phyloP scores from a whole-genome alignment of 2,113 vertebrate genomes.

The Orycteropus afer region DNA sequence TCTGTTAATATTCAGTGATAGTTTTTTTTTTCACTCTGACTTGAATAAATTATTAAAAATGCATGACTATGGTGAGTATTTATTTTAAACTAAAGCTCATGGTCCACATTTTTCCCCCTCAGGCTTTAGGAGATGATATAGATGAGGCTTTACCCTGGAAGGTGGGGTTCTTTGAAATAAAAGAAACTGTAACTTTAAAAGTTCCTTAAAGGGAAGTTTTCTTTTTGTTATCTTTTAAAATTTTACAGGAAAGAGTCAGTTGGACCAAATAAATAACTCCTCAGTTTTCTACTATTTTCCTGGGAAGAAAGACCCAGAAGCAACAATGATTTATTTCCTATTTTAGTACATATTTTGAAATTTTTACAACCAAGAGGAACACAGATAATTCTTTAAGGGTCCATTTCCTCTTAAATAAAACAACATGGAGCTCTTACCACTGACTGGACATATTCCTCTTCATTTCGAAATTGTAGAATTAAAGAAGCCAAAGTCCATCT shows the following conservation, averaged over 20 bases:
- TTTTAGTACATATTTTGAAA: constrained; percentile 61
- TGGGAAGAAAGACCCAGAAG: constrained; percentile 3
- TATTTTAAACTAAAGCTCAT: constrained; percentile 18
- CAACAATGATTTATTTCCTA: constrained; percentile 42
- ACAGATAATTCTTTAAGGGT: constrained; percentile 18
- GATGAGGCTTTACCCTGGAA: background rate
- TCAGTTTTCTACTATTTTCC: background rate
- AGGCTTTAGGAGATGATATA: background rate
- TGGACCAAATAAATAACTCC: constrained; percentile 42
- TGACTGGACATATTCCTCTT: background rate
- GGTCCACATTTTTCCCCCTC: background rate
- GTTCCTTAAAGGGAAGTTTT: background rate
- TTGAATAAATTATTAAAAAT: constrained; percentile 42
- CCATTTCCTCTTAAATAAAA: constrained; percentile 59
- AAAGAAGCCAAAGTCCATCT: constrained; percentile 10
- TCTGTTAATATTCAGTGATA: constrained; percentile 54
- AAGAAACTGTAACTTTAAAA: background rate
- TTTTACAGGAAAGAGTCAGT: constrained; percentile 19
- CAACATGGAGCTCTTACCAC: background rate
- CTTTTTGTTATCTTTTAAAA: background rate
- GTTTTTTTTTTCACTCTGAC: constrained; percentile 39
- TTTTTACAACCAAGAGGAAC: constrained; percentile 47
- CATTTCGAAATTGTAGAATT: background rate
- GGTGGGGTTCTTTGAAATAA: background rate
- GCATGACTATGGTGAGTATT: background rate